Conservation (phyloP, 1,140 invertebrate genomes). For the Battus philenor region DNA sequence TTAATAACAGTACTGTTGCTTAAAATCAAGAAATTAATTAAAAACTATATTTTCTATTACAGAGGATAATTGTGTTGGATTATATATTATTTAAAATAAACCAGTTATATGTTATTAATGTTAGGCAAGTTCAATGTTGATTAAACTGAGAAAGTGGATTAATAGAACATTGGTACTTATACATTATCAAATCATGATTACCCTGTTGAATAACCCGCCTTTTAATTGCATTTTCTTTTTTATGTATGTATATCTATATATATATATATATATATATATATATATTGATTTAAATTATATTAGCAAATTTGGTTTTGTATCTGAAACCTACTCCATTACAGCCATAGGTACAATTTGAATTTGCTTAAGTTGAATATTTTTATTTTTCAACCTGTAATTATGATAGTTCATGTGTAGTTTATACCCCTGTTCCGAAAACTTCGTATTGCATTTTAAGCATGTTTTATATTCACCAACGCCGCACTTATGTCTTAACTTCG, state of each 20-base stretch:
- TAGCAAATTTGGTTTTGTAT: too few species aligned
- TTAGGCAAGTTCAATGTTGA: constrained; percentile 26
- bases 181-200: constrained; percentile 28
- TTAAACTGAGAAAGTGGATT: constrained; percentile 27
- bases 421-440: constrained; percentile 32
- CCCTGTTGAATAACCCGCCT: constrained; percentile 40
- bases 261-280: too few species aligned
- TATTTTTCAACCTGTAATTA: constrained; percentile 21
- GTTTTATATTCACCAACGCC: constrained; percentile 21
- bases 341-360: too few species aligned
- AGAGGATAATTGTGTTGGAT: too few species aligned
- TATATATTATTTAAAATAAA: too few species aligned
- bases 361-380: constrained; percentile 1
- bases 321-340: too few species aligned
- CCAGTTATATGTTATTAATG: too few species aligned
- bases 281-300: too few species aligned
- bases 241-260: constrained; percentile 41
- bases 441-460: constrained; percentile 37
- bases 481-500: constrained; percentile 34
- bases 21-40: too few species aligned
- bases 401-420: constrained; percentile 50
- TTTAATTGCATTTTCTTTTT: constrained; percentile 45
- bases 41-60: too few species aligned
- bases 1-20: too few species aligned
- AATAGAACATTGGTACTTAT: constrained; percentile 39